Conservation (phyloP, 2,797 vertebrate genomes). For the Enteromius radiatus region DNA sequence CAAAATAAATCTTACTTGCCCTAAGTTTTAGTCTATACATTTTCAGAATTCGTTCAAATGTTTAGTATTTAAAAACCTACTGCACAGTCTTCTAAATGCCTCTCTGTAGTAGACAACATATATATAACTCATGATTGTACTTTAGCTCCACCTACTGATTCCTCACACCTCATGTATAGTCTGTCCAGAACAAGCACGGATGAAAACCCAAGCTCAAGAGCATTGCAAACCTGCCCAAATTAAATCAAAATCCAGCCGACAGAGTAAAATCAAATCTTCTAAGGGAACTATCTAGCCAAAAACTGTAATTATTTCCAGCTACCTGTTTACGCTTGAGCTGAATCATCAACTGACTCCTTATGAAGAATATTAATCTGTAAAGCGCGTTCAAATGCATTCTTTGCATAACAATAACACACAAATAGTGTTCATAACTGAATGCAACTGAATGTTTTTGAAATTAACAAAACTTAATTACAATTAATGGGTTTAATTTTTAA, state of each 20-base stretch:
- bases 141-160: constrained; percentile 79
- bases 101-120: constrained; percentile 15
- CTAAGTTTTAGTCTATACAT: not conserved
- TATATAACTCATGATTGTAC: constrained; percentile 59
- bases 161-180: constrained; percentile 25
- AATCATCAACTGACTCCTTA: not conserved
- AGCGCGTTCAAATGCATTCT: not conserved
- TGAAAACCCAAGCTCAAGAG: not conserved
- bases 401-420: not conserved
- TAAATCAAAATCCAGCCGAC: not conserved
- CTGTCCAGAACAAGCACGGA: not conserved
- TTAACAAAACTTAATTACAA: not conserved
- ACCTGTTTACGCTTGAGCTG: not conserved
- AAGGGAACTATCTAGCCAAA: not conserved
- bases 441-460: not conserved
- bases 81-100: not conserved
- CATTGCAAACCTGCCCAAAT: not conserved
- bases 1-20: not conserved
- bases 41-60: not conserved
- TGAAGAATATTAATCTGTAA: not conserved
- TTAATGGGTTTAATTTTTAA: not conserved
- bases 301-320: not conserved
- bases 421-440: not conserved
- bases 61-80: not conserved
- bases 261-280: not conserved